Evolutionary conservation across 2,113 vertebrate genomes (phyloP).

Genomic region (Aplodontia rufa): DNA sequence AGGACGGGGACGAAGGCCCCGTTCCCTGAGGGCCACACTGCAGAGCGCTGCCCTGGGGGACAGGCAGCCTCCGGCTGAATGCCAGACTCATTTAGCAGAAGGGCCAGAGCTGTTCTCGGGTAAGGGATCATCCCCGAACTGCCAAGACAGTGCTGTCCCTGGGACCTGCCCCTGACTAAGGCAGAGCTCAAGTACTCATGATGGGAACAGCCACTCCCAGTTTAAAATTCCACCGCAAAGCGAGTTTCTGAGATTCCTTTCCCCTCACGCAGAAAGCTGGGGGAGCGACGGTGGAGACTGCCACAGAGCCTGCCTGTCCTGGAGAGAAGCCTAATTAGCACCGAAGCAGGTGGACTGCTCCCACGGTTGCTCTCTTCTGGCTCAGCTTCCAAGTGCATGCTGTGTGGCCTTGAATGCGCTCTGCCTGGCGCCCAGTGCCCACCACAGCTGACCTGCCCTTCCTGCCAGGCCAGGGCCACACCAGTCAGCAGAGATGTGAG

Average conservation of each 20-base stretch:
- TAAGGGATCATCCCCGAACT: too few species aligned
- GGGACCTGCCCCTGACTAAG: slow-evolving; percentile 10
- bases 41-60: not conserved
- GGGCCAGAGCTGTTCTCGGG: slow-evolving; percentile 16
- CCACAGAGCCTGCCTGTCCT: too few species aligned
- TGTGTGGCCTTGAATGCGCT: slow-evolving; percentile 54
- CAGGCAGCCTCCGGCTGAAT: slow-evolving; percentile 53
- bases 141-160: slow-evolving; percentile 5
- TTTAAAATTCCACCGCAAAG: slow-evolving; percentile 18
- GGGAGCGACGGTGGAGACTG: not conserved
- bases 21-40: not conserved
- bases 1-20: too few species aligned
- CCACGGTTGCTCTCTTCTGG: rapidly evolving
- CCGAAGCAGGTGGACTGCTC: not conserved
- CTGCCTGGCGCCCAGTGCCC: not conserved
- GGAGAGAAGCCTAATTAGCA: slow-evolving; percentile 58
- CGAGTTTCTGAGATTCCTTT: slow-evolving; percentile 30
- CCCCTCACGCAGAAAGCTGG: not conserved
- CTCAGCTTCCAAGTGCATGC: slow-evolving; percentile 42
- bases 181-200: slow-evolving; percentile 55
- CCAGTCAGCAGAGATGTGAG: not conserved
- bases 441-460: not conserved
- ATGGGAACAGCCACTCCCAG: slow-evolving; percentile 22
- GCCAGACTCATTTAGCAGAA: slow-evolving; percentile 74
- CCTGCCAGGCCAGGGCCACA: not conserved